A percentile compares a stretch with the other conserved stretches of the same genome.
Conservation (phyloP, 2,113 vertebrate species). For the Gymnocephalus cernua region DNA sequence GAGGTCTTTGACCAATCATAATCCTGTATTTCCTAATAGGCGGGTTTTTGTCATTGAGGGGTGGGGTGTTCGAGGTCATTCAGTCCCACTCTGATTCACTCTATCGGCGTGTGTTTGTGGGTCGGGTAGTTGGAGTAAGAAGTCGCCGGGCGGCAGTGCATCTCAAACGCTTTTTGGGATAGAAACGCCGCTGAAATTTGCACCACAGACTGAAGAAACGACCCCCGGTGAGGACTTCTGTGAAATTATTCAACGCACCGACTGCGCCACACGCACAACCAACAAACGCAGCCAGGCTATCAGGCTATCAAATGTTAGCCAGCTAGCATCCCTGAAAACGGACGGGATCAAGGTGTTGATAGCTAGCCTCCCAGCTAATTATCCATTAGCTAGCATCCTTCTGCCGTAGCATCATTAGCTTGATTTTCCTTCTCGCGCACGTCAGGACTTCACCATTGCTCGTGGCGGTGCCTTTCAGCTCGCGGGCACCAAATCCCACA, state of each 20-base stretch:
- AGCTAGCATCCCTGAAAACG: conserved; percentile 75
- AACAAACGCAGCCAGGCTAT: conserved; percentile 65
- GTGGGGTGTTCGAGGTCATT: conserved; percentile 86
- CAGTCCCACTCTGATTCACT: conserved; percentile 83
- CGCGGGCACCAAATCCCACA: conserved; percentile 22
- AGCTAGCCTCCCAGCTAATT: conserved; percentile 80
- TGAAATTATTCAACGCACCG: conserved; percentile 53
- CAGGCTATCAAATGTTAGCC: conserved; percentile 61
- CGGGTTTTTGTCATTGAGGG: conserved; percentile 63
- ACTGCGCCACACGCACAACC: conserved; percentile 69
- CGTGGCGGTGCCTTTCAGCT: conserved; percentile 43
- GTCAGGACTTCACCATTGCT: conserved; percentile 33
- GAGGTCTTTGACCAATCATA: conserved; percentile 42
- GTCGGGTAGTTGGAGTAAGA: conserved; percentile 77
- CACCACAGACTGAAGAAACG: conserved; percentile 56
- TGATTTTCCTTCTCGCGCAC: conserved; percentile 30
- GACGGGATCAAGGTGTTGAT: conserved; percentile 76
- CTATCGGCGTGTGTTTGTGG: conserved; percentile 84
- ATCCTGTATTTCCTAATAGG: conserved; percentile 4
- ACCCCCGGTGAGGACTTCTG: conserved; percentile 60
- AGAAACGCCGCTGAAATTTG: conserved; percentile 60
- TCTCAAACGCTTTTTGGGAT: conserved; percentile 54
- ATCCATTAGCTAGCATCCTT: conserved; percentile 74
- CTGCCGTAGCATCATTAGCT: conserved; percentile 68
- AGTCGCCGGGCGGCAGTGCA: conserved; percentile 80